These are phyloP conservation scores for Oncopeltus fasciatus DNA, from an alignment of 1,140 invertebrate species.

Conservation along the genomic window DNA sequence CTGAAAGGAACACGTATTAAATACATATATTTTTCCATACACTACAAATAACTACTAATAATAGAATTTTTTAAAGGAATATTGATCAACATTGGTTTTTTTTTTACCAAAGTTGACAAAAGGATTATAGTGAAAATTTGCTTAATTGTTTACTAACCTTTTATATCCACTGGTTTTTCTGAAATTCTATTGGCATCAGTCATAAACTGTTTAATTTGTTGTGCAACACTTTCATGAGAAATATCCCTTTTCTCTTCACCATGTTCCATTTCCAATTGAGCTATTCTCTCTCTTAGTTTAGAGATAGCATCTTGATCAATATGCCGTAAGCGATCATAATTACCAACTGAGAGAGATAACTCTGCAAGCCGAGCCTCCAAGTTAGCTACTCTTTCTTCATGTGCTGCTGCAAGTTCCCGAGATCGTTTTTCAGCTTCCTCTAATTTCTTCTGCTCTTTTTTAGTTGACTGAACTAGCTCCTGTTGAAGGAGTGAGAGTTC, in stretches of 20 bases:
- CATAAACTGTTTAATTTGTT: constrained; percentile 26
- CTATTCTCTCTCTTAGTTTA: constrained; percentile 39
- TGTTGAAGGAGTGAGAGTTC: constrained; percentile 57
- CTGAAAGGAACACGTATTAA: too few species aligned
- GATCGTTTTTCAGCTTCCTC: constrained; percentile 50
- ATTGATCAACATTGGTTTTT: too few species aligned
- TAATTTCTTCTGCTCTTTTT: constrained; percentile 47
- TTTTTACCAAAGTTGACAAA: too few species aligned
- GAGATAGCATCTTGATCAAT: constrained; percentile 61
- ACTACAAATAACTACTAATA: too few species aligned
- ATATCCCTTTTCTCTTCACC: constrained; percentile 24
- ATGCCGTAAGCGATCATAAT: constrained; percentile 55
- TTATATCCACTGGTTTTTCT: constrained; percentile 31
- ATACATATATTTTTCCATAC: too few species aligned
- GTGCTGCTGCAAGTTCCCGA: constrained; percentile 43
- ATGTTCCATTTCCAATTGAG: constrained; percentile 29
- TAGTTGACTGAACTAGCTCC: constrained; percentile 47
- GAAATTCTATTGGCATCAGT: constrained; percentile 26
- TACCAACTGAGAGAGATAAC: constrained; percentile 60
- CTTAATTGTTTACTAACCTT: constrained; percentile 27
- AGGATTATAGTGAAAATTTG: too few species aligned
- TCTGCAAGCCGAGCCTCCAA: constrained; percentile 66
- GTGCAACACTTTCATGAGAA: constrained; percentile 25
- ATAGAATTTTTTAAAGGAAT: too few species aligned
- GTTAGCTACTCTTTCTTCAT: constrained; percentile 60